Conservation (phyloP, 2,888 invertebrate genomes). For the Andrena haemorrhoa region DNA sequence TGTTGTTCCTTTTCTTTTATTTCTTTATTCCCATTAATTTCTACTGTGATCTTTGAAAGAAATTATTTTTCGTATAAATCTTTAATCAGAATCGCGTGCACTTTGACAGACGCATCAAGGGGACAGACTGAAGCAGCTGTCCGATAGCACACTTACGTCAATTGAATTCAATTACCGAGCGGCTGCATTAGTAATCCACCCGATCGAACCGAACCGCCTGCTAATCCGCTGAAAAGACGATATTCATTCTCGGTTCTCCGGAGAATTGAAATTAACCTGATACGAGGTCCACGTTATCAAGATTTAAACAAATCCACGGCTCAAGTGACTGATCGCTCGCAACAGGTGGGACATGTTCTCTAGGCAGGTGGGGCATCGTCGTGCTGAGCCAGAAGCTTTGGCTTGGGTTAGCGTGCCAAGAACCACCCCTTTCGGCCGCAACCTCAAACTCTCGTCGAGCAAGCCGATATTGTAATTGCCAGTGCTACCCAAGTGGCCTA, state of each 20-base stretch:
- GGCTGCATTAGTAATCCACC: conserved; percentile 32
- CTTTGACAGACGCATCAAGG: not conserved
- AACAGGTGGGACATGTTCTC: conserved; percentile 82
- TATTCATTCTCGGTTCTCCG: conserved; percentile 47
- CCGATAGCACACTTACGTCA: conserved; percentile 9
- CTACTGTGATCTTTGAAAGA: too few species aligned
- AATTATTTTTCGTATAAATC: too few species aligned
- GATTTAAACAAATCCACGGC: conserved; percentile 81
- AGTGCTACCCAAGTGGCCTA: conserved; percentile 82
- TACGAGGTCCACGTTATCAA: conserved; percentile 78
- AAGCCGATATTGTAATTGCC: conserved; percentile 84
- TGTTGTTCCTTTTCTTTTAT: too few species aligned
- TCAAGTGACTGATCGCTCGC: conserved; percentile 82
- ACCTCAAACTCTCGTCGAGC: conserved; percentile 82
- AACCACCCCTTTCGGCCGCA: conserved; percentile 79
- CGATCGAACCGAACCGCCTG: conserved; percentile 44
- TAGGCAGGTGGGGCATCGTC: conserved; percentile 77
- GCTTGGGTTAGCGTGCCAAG: conserved; percentile 80
- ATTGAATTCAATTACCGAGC: conserved; percentile 54
- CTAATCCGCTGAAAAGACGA: conserved; percentile 54
- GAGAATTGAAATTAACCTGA: conserved; percentile 75
- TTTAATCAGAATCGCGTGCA: not conserved
- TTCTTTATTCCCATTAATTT: too few species aligned
- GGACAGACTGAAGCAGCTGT: not conserved
- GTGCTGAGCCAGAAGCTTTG: conserved; percentile 71